Percentiles rank a stretch among this genome's conserved stretches.
Conservation (phyloP, 2,888 invertebrate genomes). For the Lasioglossum morio region DNA sequence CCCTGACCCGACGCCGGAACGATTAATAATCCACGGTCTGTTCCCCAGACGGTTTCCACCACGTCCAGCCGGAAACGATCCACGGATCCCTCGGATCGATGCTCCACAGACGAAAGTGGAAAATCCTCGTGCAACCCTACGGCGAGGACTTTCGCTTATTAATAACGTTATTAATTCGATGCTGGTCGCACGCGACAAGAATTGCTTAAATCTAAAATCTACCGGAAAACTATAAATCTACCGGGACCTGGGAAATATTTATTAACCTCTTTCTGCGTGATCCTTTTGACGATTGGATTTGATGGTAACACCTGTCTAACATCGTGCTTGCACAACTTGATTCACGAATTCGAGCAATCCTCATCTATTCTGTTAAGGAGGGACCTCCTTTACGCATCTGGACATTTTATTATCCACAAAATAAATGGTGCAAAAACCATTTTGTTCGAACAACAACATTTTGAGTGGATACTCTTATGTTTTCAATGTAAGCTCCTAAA, state of each 20-base stretch:
- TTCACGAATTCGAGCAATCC: neutral
- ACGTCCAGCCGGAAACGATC: neutral
- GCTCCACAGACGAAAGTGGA: neutral
- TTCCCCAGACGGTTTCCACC: slow-evolving; percentile 33
- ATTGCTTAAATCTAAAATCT: too few species aligned
- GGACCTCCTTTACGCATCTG: too few species aligned
- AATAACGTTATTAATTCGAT: slow-evolving; percentile 57
- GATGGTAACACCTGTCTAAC: too few species aligned
- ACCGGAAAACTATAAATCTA: slow-evolving; percentile 35
- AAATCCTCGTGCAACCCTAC: slow-evolving; percentile 32
- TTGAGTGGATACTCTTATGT: too few species aligned
- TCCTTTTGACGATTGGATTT: neutral
- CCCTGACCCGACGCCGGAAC: slow-evolving; percentile 52
- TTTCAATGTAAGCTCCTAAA: too few species aligned
- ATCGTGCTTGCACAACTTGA: neutral
- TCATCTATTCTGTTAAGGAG: too few species aligned
- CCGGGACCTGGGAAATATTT: slow-evolving; percentile 29
- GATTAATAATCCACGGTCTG: slow-evolving; percentile 55
- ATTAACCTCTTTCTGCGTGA: neutral
- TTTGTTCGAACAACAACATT: too few species aligned
- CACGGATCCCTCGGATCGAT: neutral
- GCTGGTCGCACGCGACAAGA: slow-evolving; percentile 9
- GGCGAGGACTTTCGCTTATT: slow-evolving; percentile 58
- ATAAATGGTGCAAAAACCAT: too few species aligned
- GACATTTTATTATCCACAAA: too few species aligned